These are phyloP conservation scores for Lophura nycthemera DNA, from an alignment of 2,113 vertebrate species.

Conservation along the genomic window DNA sequence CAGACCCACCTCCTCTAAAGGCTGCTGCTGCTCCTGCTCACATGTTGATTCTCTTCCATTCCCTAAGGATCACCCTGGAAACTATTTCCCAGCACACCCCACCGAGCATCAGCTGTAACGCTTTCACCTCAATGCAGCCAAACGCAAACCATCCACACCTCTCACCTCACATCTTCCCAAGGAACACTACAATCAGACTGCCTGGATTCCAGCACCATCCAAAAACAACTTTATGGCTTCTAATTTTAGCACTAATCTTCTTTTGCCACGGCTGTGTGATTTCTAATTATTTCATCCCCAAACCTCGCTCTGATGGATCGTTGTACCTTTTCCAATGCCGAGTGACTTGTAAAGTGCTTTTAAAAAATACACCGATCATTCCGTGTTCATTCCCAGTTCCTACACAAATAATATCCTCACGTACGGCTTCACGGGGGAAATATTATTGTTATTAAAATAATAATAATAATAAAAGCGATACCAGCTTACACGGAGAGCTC, in stretches of 20 bases:
- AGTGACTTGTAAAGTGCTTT: constrained; percentile 72
- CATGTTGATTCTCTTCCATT: background rate
- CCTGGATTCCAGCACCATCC: constrained; percentile 46
- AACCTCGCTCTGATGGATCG: constrained; percentile 76
- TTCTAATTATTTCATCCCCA: constrained; percentile 85
- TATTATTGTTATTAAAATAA: constrained; percentile 56
- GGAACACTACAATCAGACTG: background rate
- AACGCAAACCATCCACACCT: background rate
- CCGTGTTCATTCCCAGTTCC: constrained; percentile 72
- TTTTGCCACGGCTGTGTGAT: constrained; percentile 76
- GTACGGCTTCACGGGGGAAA: constrained; percentile 31
- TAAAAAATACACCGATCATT: constrained; percentile 70
- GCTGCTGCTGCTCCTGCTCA: background rate
- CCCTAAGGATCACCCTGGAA: background rate
- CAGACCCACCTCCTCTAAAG: background rate
- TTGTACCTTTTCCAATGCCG: constrained; percentile 69
- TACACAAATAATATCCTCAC: constrained; percentile 53
- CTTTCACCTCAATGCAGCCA: background rate
- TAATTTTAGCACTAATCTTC: constrained; percentile 79
- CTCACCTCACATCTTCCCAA: background rate
- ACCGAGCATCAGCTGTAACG: background rate
- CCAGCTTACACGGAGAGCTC: constrained; percentile 30
- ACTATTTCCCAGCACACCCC: background rate
- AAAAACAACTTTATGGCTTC: constrained; percentile 67
- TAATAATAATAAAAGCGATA: constrained; percentile 55